Evolutionary conservation across 2,797 vertebrate genomes (phyloP).

Genomic region (Oreochromis grahami): DNA sequence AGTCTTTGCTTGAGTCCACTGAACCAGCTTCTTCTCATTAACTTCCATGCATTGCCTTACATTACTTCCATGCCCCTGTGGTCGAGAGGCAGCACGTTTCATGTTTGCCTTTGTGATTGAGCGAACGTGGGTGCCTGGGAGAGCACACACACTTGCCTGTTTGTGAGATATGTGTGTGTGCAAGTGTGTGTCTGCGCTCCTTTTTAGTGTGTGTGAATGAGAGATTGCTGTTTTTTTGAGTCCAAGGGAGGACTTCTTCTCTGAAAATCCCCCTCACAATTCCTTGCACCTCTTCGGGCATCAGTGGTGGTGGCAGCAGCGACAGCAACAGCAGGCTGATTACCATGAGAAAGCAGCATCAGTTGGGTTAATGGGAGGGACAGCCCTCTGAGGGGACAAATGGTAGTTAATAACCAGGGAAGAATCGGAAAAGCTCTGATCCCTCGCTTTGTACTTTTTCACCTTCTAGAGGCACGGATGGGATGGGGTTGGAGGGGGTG

Average conservation of each 20-base stretch:
- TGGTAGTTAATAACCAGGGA: conserved; percentile 77
- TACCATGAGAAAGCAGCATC: conserved; percentile 84
- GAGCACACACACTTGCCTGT: conserved; percentile 24
- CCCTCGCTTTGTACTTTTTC: conserved; percentile 69
- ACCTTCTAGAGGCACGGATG: conserved; percentile 50
- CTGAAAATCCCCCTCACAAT: conserved; percentile 73
- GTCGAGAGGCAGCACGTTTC: conserved; percentile 49
- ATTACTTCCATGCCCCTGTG: conserved; percentile 43
- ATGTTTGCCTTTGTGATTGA: conserved; percentile 61
- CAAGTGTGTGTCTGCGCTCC: not conserved
- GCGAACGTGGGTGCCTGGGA: conserved; percentile 35
- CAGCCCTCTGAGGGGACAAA: conserved; percentile 70
- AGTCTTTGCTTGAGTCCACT: not conserved
- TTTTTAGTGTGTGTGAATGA: conserved; percentile 4
- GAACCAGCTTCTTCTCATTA: conserved; percentile 56
- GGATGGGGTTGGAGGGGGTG: conserved; percentile 10
- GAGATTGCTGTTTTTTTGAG: conserved; percentile 42
- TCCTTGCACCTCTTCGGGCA: conserved; percentile 68
- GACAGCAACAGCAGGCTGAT: conserved; percentile 75
- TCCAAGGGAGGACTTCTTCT: conserved; percentile 58
- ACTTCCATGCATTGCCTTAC: conserved; percentile 24
- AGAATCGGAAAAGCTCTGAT: conserved; percentile 76
- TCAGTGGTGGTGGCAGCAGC: conserved; percentile 6
- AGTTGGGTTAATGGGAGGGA: conserved; percentile 78
- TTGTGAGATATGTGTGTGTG: not conserved